Percentiles rank a stretch among this genome's conserved stretches.
Conservation (phyloP, 2,888 invertebrate genomes). For the Cantharis lateralis region DNA sequence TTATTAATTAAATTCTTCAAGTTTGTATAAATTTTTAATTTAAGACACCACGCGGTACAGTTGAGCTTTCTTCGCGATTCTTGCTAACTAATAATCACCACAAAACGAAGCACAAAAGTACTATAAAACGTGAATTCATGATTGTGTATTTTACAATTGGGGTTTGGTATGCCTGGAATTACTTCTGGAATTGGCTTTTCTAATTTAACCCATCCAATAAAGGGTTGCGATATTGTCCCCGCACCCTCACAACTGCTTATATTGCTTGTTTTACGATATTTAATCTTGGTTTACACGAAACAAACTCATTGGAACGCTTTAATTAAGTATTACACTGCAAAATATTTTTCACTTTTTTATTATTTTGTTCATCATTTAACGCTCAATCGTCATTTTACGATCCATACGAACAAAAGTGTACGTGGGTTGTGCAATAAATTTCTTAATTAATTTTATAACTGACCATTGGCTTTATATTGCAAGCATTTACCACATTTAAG, state of each 20-base stretch:
- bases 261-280: constrained; percentile 52
- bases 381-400: background rate
- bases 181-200: constrained; percentile 53
- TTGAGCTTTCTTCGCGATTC: constrained; percentile 36
- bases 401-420: background rate
- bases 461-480: background rate
- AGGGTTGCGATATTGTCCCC: constrained; percentile 51
- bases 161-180: constrained; percentile 48
- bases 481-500: background rate
- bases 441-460: background rate
- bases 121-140: constrained; percentile 49
- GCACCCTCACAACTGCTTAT: constrained; percentile 45
- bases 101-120: constrained; percentile 45
- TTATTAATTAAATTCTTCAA: constrained; percentile 54
- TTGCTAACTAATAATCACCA: constrained; percentile 46
- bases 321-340: constrained; percentile 43
- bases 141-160: constrained; percentile 52
- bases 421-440: background rate
- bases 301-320: constrained; percentile 48
- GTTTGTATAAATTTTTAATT: constrained; percentile 51
- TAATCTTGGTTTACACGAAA: constrained; percentile 48
- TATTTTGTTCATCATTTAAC: background rate
- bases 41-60: constrained; percentile 47
- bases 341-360: constrained; percentile 17
- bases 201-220: constrained; percentile 53